Percentiles rank a stretch among this genome's conserved stretches.
Conservation (phyloP, 2,113 vertebrate species). For the Polyodon spathula region DNA sequence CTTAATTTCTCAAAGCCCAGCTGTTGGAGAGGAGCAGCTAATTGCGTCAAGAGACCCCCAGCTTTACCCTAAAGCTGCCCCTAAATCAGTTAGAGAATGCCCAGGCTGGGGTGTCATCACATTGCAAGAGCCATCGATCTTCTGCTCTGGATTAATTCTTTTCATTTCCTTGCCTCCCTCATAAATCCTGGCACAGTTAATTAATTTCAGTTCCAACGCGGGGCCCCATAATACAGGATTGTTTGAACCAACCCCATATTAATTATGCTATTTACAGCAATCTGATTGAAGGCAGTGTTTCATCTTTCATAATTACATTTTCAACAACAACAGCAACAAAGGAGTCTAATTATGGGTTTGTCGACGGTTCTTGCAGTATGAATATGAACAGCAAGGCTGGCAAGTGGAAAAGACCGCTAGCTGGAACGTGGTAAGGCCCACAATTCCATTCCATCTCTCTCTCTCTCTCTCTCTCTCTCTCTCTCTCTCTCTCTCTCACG, state of each 20-base stretch:
- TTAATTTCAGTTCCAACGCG: slow-evolving; percentile 96
- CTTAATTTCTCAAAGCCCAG: slow-evolving; percentile 68
- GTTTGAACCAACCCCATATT: slow-evolving; percentile 99
- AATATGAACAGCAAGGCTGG: slow-evolving; percentile 47
- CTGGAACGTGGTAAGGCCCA: slow-evolving; percentile 11
- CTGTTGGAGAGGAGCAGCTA: slow-evolving; percentile 81
- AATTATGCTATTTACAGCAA: slow-evolving; percentile 99
- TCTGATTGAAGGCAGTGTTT: slow-evolving; percentile 98
- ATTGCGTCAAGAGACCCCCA: slow-evolving; percentile 76
- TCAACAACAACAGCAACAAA: slow-evolving; percentile 74
- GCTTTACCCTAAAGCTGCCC: slow-evolving; percentile 69
- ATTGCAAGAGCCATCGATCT: slow-evolving; percentile 96
- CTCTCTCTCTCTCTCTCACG: not conserved
- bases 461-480: not conserved
- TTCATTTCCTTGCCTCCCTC: slow-evolving; percentile 83
- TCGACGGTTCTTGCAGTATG: slow-evolving; percentile 47
- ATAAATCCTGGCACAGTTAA: slow-evolving; percentile 99
- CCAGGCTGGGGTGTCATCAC: slow-evolving; percentile 86
- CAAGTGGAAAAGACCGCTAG: slow-evolving; percentile 32
- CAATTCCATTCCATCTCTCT: not conserved
- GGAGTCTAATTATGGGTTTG: slow-evolving; percentile 90
- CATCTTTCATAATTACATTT: slow-evolving; percentile 99
- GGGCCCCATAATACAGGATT: slow-evolving; percentile 96
- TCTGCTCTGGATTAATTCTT: slow-evolving; percentile 95
- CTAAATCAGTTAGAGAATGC: slow-evolving; percentile 92